These are phyloP conservation scores for Melanophora roralis DNA, from an alignment of 2,888 invertebrate genomes.

Conservation along the genomic window DNA sequence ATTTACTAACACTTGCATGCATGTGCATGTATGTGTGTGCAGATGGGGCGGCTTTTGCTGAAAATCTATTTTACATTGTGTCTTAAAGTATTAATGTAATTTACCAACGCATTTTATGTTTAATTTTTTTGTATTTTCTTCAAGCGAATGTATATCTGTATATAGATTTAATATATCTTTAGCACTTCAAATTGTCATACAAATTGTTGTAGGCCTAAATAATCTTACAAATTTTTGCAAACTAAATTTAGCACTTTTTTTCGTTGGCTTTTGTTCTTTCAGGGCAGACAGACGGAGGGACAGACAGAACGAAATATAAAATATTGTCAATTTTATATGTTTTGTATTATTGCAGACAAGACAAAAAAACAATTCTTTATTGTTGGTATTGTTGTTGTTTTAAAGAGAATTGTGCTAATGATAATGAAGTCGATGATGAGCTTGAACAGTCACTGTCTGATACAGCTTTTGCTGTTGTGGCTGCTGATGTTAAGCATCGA, in stretches of 20 bases:
- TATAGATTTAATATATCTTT: slow-evolving; percentile 37
- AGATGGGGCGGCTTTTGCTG: slow-evolving; percentile 37
- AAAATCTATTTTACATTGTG: slow-evolving; percentile 43
- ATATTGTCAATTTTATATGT: slow-evolving; percentile 41
- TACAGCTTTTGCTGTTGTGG: not conserved
- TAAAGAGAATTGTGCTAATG: slow-evolving; percentile 17
- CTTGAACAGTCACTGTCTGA: not conserved
- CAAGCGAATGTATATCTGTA: too few relatives aligned
- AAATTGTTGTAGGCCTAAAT: slow-evolving; percentile 52
- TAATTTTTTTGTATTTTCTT: too few relatives aligned
- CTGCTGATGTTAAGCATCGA: slow-evolving; percentile 57
- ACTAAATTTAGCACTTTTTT: slow-evolving; percentile 58
- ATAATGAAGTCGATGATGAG: slow-evolving; percentile 32
- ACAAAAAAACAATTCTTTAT: slow-evolving; percentile 49
- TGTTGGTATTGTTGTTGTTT: slow-evolving; percentile 39
- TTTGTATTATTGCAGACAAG: slow-evolving; percentile 24
- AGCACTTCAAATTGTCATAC: slow-evolving; percentile 53
- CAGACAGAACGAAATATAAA: slow-evolving; percentile 32
- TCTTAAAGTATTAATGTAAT: slow-evolving; percentile 59
- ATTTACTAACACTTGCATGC: slow-evolving; percentile 16
- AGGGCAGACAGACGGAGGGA: slow-evolving; percentile 8
- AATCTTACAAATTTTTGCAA: slow-evolving; percentile 39
- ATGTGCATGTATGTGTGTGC: too few relatives aligned
- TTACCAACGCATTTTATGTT: slow-evolving; percentile 57
- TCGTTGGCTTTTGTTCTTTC: not conserved